Evolutionary conservation across 2,113 vertebrate species (phyloP).

Genomic region (Columbina picui): DNA sequence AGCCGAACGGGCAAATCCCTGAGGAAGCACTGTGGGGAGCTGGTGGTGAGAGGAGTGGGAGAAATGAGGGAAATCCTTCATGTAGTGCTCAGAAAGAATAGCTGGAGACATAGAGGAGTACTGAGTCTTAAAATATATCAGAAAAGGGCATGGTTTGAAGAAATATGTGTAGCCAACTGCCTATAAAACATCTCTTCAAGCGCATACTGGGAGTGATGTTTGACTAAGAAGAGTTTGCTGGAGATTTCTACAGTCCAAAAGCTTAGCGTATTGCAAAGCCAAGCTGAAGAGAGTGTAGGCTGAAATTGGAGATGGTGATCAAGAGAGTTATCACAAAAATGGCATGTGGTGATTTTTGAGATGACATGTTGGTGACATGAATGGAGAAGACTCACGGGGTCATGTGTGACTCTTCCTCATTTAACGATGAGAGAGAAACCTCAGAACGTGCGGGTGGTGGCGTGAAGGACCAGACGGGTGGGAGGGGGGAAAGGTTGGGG

Average conservation of each 20-base stretch:
- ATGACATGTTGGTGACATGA: background rate
- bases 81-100: background rate
- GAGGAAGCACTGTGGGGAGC: background rate
- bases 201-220: background rate
- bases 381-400: fast-evolving
- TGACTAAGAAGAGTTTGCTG: background rate
- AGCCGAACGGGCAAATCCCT: fast-evolving
- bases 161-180: background rate
- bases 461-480: background rate
- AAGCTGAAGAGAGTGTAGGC: background rate
- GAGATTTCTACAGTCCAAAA: background rate
- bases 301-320: background rate
- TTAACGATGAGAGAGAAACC: background rate
- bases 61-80: background rate
- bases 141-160: background rate
- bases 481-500: no score
- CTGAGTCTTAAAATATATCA: background rate
- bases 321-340: background rate
- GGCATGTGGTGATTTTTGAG: background rate
- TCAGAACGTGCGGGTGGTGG: background rate
- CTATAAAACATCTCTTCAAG: background rate
- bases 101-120: background rate
- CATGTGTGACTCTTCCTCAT: fast-evolving
- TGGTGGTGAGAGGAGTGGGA: background rate
- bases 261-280: background rate